Evolutionary conservation across 2,797 vertebrate genomes (phyloP).

Genomic region (Scolopax bukidnonensis): DNA sequence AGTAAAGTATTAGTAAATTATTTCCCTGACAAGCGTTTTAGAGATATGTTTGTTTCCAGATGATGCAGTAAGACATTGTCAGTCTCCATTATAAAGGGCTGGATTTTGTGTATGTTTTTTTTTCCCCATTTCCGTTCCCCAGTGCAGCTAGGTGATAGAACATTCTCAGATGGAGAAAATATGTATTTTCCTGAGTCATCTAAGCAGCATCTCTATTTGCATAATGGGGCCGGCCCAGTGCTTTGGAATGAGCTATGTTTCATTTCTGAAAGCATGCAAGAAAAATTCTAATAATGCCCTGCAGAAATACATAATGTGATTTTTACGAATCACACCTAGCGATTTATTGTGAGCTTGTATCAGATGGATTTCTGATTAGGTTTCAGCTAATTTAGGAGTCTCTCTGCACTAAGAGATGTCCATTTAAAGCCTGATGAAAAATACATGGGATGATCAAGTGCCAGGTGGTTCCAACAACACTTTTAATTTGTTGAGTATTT

Average conservation of each 20-base stretch:
- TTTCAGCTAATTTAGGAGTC: constrained; percentile 21
- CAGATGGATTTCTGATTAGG: neutral
- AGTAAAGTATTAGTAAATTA: neutral
- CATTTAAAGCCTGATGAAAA: constrained; percentile 31
- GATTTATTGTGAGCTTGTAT: neutral
- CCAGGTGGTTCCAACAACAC: neutral
- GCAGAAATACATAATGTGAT: constrained; percentile 4
- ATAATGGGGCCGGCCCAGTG: neutral
- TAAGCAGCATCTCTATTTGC: neutral
- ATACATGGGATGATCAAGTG: neutral
- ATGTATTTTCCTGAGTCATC: neutral
- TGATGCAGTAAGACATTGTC: neutral
- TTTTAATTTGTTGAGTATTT: neutral
- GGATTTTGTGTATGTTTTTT: fast-evolving
- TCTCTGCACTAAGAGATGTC: neutral
- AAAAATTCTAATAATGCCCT: neutral
- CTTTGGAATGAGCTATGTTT: neutral
- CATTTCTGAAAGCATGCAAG: neutral
- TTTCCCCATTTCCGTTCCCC: neutral
- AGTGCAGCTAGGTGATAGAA: neutral
- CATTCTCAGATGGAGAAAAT: neutral
- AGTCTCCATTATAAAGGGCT: neutral
- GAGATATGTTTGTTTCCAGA: neutral
- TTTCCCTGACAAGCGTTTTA: neutral
- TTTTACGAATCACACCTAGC: constrained; percentile 23